phyloP scores from a whole-genome alignment of 2,888 invertebrate species.

The Trichogramma evanescens region DNA sequence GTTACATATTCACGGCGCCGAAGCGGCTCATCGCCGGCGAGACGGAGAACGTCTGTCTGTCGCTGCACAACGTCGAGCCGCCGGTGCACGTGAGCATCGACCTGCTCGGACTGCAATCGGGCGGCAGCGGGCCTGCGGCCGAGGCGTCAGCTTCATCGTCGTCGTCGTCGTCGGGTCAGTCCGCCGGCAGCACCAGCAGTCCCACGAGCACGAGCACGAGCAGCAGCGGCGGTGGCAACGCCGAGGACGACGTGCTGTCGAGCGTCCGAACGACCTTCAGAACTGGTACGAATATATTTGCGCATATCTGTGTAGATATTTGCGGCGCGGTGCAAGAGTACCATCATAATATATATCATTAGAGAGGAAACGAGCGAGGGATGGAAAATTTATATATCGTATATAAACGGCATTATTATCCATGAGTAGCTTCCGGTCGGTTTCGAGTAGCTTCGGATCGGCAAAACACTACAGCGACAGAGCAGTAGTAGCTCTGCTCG shows the following conservation, averaged over 20 bases:
- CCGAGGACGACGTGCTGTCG: slow-evolving; percentile 17
- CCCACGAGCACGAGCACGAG: background rate
- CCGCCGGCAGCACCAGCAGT: background rate
- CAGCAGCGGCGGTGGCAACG: slow-evolving; percentile 23
- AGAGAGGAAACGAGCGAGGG: background rate
- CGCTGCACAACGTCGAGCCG: slow-evolving; percentile 41
- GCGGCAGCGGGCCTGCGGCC: slow-evolving; percentile 26
- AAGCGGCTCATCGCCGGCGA: slow-evolving; percentile 39
- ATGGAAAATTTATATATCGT: background rate
- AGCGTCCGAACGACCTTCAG: slow-evolving; percentile 13
- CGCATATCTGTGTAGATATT: no score
- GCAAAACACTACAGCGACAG: no score
- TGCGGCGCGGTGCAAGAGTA: no score
- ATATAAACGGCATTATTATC: background rate
- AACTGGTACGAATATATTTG: slow-evolving; percentile 4
- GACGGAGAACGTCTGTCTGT: slow-evolving; percentile 39
- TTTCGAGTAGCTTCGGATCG: background rate
- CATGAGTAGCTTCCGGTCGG: slow-evolving; percentile 41
- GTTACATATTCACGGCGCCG: slow-evolving; percentile 42
- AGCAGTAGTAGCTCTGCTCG: no score
- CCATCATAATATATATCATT: background rate
- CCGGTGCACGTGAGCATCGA: slow-evolving; percentile 39
- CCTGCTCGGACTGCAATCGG: slow-evolving; percentile 23
- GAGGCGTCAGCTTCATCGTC: slow-evolving; percentile 32
- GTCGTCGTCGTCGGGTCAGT: slow-evolving; percentile 19